phyloP scores from a whole-genome alignment of 1,140 invertebrate species.

The Drosophila kurseongensis region DNA sequence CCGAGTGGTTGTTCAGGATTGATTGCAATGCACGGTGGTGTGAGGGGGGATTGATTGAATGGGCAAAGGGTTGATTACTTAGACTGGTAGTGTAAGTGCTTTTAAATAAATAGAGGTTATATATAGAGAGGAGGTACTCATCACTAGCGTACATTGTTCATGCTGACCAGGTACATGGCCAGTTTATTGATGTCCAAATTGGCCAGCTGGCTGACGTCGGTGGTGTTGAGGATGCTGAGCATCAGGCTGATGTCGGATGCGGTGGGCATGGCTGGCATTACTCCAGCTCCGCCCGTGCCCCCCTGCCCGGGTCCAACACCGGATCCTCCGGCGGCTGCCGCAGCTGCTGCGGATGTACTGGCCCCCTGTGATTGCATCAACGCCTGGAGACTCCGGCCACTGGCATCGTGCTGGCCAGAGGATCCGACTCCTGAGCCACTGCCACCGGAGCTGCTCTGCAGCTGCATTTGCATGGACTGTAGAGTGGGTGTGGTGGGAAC shows the following conservation, averaged over 20 bases:
- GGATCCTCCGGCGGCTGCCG: conserved; percentile 60
- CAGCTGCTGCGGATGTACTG: conserved; percentile 70
- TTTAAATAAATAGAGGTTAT: conserved; percentile 19
- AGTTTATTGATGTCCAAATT: conserved; percentile 90
- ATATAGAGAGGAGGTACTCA: conserved; percentile 52
- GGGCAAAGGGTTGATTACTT: conserved; percentile 19
- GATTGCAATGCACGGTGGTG: conserved; percentile 5
- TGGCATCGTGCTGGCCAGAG: conserved; percentile 61
- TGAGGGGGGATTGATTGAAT: conserved; percentile 13
- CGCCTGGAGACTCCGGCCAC: conserved; percentile 68
- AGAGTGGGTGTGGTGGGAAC: conserved; percentile 80
- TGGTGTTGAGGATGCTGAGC: conserved; percentile 85
- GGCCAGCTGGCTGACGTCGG: conserved; percentile 85
- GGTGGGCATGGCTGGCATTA: conserved; percentile 76
- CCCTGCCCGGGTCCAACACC: conserved; percentile 31
- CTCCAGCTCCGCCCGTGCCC: conserved; percentile 33
- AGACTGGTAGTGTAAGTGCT: conserved; percentile 4
- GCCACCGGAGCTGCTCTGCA: conserved; percentile 68
- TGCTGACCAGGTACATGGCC: conserved; percentile 90
- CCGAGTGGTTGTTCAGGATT: conserved; percentile 22
- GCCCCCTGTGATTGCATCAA: conserved; percentile 72
- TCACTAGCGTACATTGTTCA: conserved; percentile 83
- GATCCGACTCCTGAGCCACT: conserved; percentile 25
- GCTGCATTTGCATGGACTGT: conserved; percentile 83
- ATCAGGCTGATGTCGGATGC: conserved; percentile 84